phyloP scores from a whole-genome alignment of 2,113 vertebrate genomes.

The Scortum barcoo region DNA sequence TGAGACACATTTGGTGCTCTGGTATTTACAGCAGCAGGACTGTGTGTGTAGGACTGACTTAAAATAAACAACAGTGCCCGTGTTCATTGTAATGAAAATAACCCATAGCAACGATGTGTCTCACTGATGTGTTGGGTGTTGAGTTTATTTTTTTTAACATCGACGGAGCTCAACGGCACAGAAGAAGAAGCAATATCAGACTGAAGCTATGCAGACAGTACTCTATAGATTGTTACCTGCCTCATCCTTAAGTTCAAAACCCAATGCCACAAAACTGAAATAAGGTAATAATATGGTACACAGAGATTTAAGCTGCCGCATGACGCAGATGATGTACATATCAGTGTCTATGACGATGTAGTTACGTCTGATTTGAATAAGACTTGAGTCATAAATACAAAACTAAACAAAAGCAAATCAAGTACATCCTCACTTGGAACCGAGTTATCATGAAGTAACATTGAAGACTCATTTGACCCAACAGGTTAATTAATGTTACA shows the following conservation, averaged over 20 bases:
- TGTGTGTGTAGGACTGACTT: background rate
- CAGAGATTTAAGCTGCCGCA: background rate
- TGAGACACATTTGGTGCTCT: background rate
- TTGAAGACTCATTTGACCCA: conserved; percentile 31
- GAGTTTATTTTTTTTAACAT: too few relatives aligned
- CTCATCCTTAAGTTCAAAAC: background rate
- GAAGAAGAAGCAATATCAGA: background rate
- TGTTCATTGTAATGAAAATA: too few relatives aligned
- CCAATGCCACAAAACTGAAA: background rate
- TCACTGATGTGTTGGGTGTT: too few relatives aligned
- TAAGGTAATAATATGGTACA: background rate
- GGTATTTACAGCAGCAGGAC: background rate
- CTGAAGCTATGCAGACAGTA: background rate
- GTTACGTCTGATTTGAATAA: conserved; percentile 20
- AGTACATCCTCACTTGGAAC: conserved; percentile 4
- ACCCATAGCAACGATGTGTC: background rate
- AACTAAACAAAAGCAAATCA: conserved; percentile 12
- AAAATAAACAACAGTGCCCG: background rate
- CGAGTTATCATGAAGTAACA: background rate
- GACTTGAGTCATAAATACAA: background rate
- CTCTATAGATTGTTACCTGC: background rate
- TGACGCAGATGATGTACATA: conserved; percentile 6
- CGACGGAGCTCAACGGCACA: background rate
- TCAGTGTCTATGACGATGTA: conserved; percentile 13
- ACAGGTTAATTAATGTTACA: conserved; percentile 45